These are phyloP conservation scores for Scomber japonicus DNA, from an alignment of 2,113 vertebrate species.

Conservation along the genomic window DNA sequence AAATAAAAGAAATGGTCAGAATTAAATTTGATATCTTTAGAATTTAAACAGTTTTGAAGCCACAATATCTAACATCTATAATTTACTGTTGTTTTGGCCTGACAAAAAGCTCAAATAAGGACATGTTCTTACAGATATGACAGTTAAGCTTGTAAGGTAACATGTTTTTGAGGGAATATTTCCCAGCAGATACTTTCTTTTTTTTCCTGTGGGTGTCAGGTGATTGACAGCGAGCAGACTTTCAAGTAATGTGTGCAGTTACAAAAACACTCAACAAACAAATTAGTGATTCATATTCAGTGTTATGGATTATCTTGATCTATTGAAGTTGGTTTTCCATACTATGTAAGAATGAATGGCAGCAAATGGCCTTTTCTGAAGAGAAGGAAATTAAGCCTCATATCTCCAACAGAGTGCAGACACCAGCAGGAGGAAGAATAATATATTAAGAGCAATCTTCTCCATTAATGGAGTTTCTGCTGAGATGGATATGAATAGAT, in stretches of 20 bases:
- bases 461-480: slow-evolving; percentile 39
- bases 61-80: not conserved
- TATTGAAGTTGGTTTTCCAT: slow-evolving; percentile 52
- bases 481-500: slow-evolving; percentile 13
- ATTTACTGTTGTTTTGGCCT: not conserved
- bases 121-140: slow-evolving; percentile 18
- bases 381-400: slow-evolving; percentile 50
- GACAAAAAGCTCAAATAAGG: not conserved
- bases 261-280: slow-evolving; percentile 50
- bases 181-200: slow-evolving; percentile 27
- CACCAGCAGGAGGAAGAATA: slow-evolving; percentile 14
- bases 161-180: slow-evolving; percentile 23
- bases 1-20: not conserved
- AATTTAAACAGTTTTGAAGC: not conserved
- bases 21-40: not conserved
- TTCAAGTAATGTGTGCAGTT: not conserved
- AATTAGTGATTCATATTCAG: slow-evolving; percentile 46
- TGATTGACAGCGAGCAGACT: slow-evolving; percentile 59
- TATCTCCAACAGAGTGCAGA: slow-evolving; percentile 7
- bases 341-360: slow-evolving; percentile 42
- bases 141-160: slow-evolving; percentile 19
- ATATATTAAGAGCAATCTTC: slow-evolving; percentile 30
- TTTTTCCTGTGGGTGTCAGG: slow-evolving; percentile 14
- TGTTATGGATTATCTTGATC: slow-evolving; percentile 65
- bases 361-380: slow-evolving; percentile 52